Percentiles rank a stretch among this genome's conserved stretches.
phyloP scores from a whole-genome alignment of 2,888 invertebrate genomes.

The Abrostola tripartita region DNA sequence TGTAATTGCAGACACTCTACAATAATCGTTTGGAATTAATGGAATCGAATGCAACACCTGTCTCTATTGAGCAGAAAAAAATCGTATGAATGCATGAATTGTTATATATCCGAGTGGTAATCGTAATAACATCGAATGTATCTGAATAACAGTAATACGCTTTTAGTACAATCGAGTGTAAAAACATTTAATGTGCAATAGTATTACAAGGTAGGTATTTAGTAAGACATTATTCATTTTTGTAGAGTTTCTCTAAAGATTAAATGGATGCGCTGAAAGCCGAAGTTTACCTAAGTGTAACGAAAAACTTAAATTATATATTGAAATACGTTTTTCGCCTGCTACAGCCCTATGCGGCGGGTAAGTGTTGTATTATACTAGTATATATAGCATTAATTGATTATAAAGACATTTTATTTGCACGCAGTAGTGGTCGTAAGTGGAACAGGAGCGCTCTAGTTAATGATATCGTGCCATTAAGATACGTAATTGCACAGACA shows the following conservation, averaged over 20 bases:
- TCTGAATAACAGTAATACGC: constrained; percentile 7
- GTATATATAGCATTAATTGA: constrained; percentile 56
- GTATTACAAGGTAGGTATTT: no score
- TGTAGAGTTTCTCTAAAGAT: no score
- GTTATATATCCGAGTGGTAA: constrained; percentile 19
- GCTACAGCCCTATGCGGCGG: constrained; percentile 38
- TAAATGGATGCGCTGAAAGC: no score
- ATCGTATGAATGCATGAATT: constrained; percentile 20
- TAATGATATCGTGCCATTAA: constrained; percentile 59
- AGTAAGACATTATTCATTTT: no score
- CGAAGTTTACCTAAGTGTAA: no score
- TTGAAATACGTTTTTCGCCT: neutral
- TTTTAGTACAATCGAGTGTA: constrained; percentile 1
- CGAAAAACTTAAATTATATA: neutral
- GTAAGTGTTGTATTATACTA: constrained; percentile 37
- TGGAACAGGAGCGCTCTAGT: constrained; percentile 42
- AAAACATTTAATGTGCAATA: neutral
- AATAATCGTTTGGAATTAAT: constrained; percentile 39
- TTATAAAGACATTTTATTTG: constrained; percentile 61
- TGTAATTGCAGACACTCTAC: constrained; percentile 40
- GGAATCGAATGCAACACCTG: constrained; percentile 45
- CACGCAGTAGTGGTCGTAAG: constrained; percentile 50
- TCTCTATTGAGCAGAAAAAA: constrained; percentile 32
- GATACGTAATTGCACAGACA: constrained; percentile 75
- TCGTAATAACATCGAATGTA: constrained; percentile 17